Conservation (phyloP, 2,888 invertebrate genomes). For the Rotaria macrura region DNA sequence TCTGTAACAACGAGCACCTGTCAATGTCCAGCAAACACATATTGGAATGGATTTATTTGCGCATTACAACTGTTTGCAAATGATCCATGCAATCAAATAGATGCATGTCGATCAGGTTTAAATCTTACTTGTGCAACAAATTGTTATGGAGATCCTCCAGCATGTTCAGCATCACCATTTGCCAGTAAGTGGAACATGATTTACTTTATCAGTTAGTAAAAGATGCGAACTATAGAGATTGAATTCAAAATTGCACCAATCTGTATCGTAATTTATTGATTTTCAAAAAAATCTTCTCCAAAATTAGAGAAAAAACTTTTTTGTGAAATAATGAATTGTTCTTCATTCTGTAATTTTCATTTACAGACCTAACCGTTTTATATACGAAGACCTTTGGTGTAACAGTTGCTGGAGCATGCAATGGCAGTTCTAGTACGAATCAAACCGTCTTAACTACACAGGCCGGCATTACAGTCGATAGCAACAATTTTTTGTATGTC, state of each 20-base stretch:
- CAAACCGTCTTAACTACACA: background rate
- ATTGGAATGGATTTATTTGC: background rate
- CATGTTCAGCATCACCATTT: background rate
- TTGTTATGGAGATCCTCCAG: background rate
- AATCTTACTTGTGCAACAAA: background rate
- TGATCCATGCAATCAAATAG: background rate
- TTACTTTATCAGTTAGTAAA: background rate
- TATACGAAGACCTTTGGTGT: background rate
- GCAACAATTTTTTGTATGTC: background rate
- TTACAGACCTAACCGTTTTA: too few species aligned
- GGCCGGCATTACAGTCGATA: background rate
- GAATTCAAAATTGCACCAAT: too few species aligned
- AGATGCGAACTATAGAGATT: too few species aligned
- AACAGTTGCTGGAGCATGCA: background rate
- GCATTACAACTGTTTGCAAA: background rate
- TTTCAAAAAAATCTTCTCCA: too few species aligned
- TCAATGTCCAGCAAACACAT: background rate
- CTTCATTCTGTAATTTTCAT: too few species aligned
- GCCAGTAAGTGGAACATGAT: background rate
- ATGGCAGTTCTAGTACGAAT: background rate
- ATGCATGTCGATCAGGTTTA: background rate
- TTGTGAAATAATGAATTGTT: too few species aligned
- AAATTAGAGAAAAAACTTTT: too few species aligned
- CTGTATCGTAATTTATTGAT: too few species aligned
- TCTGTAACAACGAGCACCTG: background rate